Percentiles rank a stretch among this genome's conserved stretches.
Conservation (phyloP, 2,113 vertebrate genomes). For the Corvus hawaiiensis region DNA sequence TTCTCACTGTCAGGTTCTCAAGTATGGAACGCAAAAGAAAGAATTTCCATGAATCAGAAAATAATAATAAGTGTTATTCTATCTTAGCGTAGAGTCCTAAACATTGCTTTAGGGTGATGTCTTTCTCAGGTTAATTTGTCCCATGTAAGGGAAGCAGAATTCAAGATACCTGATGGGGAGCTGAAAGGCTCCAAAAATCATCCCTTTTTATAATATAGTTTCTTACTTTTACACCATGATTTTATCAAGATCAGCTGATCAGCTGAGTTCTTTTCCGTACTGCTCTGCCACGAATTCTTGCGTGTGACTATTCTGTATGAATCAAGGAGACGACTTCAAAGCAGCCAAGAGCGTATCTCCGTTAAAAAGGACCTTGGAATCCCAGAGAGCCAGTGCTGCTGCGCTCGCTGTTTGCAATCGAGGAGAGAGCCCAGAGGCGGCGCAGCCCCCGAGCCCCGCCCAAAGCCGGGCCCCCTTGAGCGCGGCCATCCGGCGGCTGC, state of each 20-base stretch:
- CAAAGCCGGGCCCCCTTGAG: too few relatives aligned
- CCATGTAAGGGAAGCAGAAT: too few relatives aligned
- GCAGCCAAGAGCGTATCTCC: too few relatives aligned
- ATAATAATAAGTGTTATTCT: not conserved
- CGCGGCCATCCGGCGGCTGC: too few relatives aligned
- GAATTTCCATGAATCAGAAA: not conserved
- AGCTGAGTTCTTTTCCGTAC: not conserved
- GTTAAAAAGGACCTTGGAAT: not conserved
- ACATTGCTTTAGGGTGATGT: too few relatives aligned
- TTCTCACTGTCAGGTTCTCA: too few relatives aligned
- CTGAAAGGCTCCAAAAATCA: not conserved
- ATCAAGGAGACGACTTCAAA: not conserved
- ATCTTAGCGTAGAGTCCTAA: not conserved
- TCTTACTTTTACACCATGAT: too few relatives aligned
- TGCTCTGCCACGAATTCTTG: not conserved
- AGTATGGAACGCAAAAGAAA: not conserved
- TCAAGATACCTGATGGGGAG: too few relatives aligned
- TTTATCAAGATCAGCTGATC: not conserved
- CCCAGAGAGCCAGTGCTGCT: not conserved
- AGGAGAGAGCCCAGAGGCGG: too few relatives aligned
- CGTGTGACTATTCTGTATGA: rapidly evolving
- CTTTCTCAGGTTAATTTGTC: not conserved
- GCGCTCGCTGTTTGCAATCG: too few relatives aligned
- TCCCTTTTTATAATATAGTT: too few relatives aligned
- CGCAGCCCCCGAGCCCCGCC: too few relatives aligned